These are phyloP conservation scores for Xestia ashworthii DNA, from an alignment of 2,888 invertebrate genomes.

Conservation along the genomic window DNA sequence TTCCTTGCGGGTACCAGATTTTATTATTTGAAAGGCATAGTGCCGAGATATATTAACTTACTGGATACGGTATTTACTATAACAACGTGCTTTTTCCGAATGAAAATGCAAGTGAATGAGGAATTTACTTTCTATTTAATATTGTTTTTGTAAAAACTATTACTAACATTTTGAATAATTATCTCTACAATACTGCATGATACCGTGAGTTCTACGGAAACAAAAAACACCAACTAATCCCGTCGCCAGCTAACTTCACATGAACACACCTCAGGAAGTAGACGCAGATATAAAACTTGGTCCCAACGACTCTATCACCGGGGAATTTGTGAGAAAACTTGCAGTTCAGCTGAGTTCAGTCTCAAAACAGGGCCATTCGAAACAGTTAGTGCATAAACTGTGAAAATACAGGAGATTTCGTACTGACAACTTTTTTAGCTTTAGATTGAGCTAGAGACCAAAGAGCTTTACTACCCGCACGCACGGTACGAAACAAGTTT, in stretches of 20 bases:
- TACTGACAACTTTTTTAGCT: neutral
- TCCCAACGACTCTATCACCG: neutral
- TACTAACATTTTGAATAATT: neutral
- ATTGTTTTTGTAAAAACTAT: neutral
- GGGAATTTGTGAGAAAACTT: conserved; percentile 22
- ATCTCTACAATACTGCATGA: neutral
- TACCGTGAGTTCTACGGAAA: neutral
- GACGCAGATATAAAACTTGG: conserved; percentile 25
- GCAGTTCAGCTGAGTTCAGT: neutral
- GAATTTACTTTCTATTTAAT: neutral
- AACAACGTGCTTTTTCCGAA: neutral
- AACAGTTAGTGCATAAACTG: neutral
- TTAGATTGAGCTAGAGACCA: neutral
- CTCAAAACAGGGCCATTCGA: conserved; percentile 24
- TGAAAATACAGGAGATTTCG: neutral
- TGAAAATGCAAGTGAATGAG: neutral
- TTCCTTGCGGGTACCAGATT: neutral
- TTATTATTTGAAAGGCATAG: conserved; percentile 14
- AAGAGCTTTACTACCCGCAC: neutral
- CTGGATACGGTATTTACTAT: neutral
- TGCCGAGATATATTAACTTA: neutral
- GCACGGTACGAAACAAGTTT: neutral
- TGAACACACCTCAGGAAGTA: neutral
- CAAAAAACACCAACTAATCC: neutral
- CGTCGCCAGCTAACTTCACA: conserved; percentile 15